Conservation (phyloP, 2,113 vertebrate species). For the Gallinago jamesoni region DNA sequence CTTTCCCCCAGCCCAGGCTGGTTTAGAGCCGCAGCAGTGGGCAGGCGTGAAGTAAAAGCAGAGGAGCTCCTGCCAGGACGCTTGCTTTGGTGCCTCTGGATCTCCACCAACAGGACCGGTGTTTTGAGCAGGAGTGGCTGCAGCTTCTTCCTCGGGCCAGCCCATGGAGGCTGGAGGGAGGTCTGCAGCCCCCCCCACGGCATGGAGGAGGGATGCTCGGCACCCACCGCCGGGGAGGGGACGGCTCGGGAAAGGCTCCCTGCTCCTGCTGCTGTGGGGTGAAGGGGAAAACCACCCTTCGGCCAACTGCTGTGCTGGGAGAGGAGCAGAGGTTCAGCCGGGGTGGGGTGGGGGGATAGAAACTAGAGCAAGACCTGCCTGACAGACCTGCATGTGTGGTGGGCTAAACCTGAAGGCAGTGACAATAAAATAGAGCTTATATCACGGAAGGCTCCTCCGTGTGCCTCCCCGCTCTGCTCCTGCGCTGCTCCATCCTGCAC, state of each 20-base stretch:
- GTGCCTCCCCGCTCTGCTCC: not conserved
- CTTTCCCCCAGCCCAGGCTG: not conserved
- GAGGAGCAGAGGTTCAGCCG: not conserved
- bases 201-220: not conserved
- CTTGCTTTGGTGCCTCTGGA: not conserved
- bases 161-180: not conserved
- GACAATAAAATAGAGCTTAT: not conserved
- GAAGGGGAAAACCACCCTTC: not conserved
- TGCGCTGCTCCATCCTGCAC: accelerated
- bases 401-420: not conserved
- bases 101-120: not conserved
- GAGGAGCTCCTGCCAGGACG: not conserved
- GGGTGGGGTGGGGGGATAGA: no score
- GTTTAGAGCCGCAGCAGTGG: accelerated
- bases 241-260: accelerated
- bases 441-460: accelerated
- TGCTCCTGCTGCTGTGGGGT: accelerated
- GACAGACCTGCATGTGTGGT: not conserved
- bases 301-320: not conserved
- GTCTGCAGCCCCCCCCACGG: not conserved
- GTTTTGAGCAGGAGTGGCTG: not conserved
- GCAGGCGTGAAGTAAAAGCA: not conserved
- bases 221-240: not conserved
- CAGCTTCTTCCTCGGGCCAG: not conserved
- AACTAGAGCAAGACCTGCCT: not conserved